These are phyloP conservation scores for Aphaenogaster floridana DNA, from an alignment of 1,140 invertebrate species.

Conservation along the genomic window DNA sequence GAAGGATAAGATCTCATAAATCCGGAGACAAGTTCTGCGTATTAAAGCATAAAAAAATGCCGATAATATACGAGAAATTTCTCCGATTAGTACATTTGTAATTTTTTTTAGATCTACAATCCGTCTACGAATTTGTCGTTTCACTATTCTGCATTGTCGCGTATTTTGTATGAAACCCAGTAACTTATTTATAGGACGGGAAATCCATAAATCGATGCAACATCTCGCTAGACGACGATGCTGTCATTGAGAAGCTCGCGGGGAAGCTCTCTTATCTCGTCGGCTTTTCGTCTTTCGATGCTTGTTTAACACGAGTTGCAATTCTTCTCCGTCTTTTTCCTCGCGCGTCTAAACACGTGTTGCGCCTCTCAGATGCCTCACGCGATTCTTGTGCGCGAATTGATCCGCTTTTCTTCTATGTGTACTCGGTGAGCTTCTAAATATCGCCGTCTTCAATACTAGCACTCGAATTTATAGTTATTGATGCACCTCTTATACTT, in stretches of 20 bases:
- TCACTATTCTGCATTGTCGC: background rate
- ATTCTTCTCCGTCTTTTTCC: constrained; percentile 40
- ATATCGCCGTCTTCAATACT: background rate
- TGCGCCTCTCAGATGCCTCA: constrained; percentile 27
- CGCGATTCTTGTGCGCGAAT: constrained; percentile 13
- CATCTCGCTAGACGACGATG: constrained; percentile 6
- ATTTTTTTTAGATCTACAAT: background rate
- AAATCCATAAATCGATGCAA: constrained; percentile 53
- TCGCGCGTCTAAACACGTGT: constrained; percentile 45
- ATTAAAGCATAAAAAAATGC: background rate
- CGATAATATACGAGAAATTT: background rate
- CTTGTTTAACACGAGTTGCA: constrained; percentile 52
- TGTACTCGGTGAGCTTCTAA: background rate
- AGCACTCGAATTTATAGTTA: constrained; percentile 14
- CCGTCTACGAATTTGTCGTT: background rate
- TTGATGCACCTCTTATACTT: background rate
- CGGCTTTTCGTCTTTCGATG: constrained; percentile 47
- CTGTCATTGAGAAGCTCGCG: constrained; percentile 31
- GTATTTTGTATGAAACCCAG: constrained; percentile 33
- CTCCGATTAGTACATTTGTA: background rate
- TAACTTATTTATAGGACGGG: constrained; percentile 42
- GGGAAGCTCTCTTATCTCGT: constrained; percentile 52
- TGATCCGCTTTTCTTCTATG: constrained; percentile 27
- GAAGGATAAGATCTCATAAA: constrained; percentile 14
- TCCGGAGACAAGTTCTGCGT: background rate